phyloP scores from a whole-genome alignment of 2,888 invertebrate species.

The Tachina fera region DNA sequence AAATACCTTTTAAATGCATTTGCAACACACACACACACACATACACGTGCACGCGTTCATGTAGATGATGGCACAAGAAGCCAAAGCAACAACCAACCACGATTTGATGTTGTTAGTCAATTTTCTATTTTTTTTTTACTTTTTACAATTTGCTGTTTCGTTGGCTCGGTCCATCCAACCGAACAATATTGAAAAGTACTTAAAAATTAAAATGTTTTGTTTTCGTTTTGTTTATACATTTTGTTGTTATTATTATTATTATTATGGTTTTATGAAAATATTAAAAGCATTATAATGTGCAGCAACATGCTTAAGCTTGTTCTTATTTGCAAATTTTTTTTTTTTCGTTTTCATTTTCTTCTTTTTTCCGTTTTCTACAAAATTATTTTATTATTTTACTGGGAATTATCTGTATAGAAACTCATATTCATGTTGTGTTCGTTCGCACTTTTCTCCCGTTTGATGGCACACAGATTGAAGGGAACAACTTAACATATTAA shows the following conservation, averaged over 20 bases:
- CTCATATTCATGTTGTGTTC: slow-evolving; percentile 50
- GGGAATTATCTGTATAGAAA: slow-evolving; percentile 78
- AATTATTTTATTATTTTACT: slow-evolving; percentile 74
- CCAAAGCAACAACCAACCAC: slow-evolving; percentile 45
- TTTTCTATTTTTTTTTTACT: neutral
- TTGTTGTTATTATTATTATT: slow-evolving; percentile 58
- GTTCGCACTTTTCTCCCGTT: slow-evolving; percentile 59
- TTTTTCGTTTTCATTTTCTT: neutral
- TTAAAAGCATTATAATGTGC: slow-evolving; percentile 71
- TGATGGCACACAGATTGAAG: slow-evolving; percentile 55
- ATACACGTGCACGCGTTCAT: neutral
- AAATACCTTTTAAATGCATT: slow-evolving; percentile 70
- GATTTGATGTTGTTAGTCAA: slow-evolving; percentile 40
- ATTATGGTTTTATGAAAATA: slow-evolving; percentile 68
- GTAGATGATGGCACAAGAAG: slow-evolving; percentile 6
- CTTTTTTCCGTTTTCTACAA: slow-evolving; percentile 21
- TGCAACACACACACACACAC: slow-evolving; percentile 40
- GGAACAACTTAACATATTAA: slow-evolving; percentile 74
- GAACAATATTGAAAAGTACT: slow-evolving; percentile 70
- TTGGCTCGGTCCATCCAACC: slow-evolving; percentile 47
- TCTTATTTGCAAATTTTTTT: slow-evolving; percentile 10
- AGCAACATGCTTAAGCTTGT: slow-evolving; percentile 64
- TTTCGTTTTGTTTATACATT: slow-evolving; percentile 38
- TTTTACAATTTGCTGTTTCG: neutral
- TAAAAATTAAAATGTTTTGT: slow-evolving; percentile 66